Base-by-base conservation (phyloP, 2,888 invertebrate genomes). In the Tortricodes alternella region DNA sequence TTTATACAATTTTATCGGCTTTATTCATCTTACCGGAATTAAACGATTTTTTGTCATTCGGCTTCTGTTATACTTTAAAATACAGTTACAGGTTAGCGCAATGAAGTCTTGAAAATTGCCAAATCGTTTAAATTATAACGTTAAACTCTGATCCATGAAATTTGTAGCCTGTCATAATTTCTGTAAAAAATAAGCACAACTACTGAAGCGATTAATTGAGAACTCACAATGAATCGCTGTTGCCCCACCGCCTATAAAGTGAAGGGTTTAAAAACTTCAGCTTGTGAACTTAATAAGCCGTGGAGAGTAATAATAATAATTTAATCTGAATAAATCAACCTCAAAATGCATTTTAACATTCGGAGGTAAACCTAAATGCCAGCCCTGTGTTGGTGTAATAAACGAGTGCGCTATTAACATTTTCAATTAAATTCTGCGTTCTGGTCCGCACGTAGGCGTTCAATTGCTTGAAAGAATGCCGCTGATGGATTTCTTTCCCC, bases 131-230 rank as follows among this genome's bases (percentile, higher is more conserved):
- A 77, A 74, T 80, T 78, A 76, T 77, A 62, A 73, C 81, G 80
- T 82, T 73, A 83, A 82, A 73, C 68, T 66, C 80, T 78, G 73
- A 70, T 70, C 79, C 85, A 80, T 85, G 81, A 85, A 86, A 84
- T 83, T 78, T 76, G 74, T 78, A 71, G 77, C 67, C 75, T 73
- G 79, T 83, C 81, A 83, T 72, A 82, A 49, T 79, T 80, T 75
- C 74, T 79, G 68, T 77, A 83, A 85, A 87, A 89, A 89, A 85
- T 85, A 83, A 85, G 85, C 85, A 76, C 86, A 84, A 77, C 85
- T 82, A 86, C 75, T 88, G 83, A 82, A 87, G 73, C 89, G 87
- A 70, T 80, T 88, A 89, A 89, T 50, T 88, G 80, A 83, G 84
- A 87, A 84, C 86, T 81, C 78, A 86, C 86, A 88, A 86, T 79